These are phyloP conservation scores for Cryptops parisi DNA, from an alignment of 2,888 invertebrate species.

Conservation along the genomic window DNA sequence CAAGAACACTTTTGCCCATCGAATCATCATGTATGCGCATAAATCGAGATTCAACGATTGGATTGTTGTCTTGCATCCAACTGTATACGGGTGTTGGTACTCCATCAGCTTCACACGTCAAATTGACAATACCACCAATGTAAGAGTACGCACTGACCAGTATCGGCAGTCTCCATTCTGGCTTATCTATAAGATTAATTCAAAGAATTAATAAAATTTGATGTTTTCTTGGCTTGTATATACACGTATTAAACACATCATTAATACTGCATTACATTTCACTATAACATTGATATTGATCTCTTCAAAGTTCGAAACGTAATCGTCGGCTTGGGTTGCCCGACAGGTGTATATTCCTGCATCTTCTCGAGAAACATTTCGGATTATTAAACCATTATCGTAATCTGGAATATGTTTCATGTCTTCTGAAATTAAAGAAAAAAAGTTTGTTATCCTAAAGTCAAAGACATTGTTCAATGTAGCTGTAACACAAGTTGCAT, in stretches of 20 bases:
- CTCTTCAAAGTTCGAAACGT: slow-evolving; percentile 2
- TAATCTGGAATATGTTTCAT: slow-evolving; percentile 22
- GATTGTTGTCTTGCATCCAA: slow-evolving; percentile 30
- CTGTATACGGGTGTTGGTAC: slow-evolving; percentile 42
- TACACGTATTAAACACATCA: too few species aligned
- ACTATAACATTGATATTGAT: slow-evolving; percentile 4
- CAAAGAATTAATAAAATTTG: not conserved
- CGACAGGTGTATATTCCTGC: slow-evolving; percentile 44
- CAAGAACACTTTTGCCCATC: slow-evolving; percentile 17
- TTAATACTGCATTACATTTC: too few species aligned
- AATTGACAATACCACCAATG: slow-evolving; percentile 40
- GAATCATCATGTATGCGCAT: slow-evolving; percentile 16
- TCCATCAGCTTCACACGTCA: slow-evolving; percentile 43
- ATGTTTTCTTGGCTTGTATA: not conserved
- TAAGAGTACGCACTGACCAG: slow-evolving; percentile 33
- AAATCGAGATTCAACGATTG: slow-evolving; percentile 16
- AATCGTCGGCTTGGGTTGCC: slow-evolving; percentile 37
- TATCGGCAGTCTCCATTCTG: slow-evolving; percentile 20
- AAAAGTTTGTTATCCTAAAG: too few species aligned
- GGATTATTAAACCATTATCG: slow-evolving; percentile 42
- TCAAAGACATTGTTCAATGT: too few species aligned
- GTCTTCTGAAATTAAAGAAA: too few species aligned
- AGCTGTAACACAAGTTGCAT: too few species aligned
- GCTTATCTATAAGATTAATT: slow-evolving; percentile 21
- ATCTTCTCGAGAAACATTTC: slow-evolving; percentile 40